phyloP scores from a whole-genome alignment of 1,140 invertebrate species.

The Macrostomum lignano region DNA sequence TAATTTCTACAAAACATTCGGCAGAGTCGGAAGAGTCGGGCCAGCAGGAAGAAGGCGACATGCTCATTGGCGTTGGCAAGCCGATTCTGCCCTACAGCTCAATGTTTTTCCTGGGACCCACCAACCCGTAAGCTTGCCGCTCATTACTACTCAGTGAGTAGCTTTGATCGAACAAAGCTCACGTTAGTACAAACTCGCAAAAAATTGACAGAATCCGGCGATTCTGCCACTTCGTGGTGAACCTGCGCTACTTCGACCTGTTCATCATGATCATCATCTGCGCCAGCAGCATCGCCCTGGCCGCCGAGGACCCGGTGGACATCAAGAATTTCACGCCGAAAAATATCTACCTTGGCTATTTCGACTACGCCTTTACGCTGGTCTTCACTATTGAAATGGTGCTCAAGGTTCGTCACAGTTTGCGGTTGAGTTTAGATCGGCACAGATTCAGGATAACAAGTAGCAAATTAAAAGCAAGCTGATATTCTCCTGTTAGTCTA shows the following conservation, averaged over 20 bases:
- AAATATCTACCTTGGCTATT: slow-evolving; percentile 74
- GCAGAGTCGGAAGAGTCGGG: too few relatives aligned
- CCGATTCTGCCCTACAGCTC: slow-evolving; percentile 99
- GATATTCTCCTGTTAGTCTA: too few relatives aligned
- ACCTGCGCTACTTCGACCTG: slow-evolving; percentile 90
- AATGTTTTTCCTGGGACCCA: slow-evolving; percentile 94
- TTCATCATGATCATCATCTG: slow-evolving; percentile 97
- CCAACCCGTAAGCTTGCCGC: slow-evolving; percentile 54
- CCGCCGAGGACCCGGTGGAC: slow-evolving; percentile 93
- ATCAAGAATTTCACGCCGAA: slow-evolving; percentile 41
- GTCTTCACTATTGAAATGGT: slow-evolving; percentile 99
- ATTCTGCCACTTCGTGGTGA: slow-evolving; percentile 65
- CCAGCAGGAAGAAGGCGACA: too few relatives aligned
- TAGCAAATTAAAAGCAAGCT: too few relatives aligned
- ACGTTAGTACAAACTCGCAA: slow-evolving; percentile 2
- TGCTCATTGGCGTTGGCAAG: slow-evolving; percentile 41
- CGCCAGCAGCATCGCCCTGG: slow-evolving; percentile 84
- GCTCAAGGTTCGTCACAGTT: slow-evolving; percentile 37
- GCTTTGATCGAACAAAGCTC: neutral
- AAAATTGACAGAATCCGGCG: slow-evolving; percentile 17
- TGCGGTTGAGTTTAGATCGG: too few relatives aligned
- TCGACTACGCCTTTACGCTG: slow-evolving; percentile 96
- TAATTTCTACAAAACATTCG: too few relatives aligned
- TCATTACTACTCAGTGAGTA: neutral
- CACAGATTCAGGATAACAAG: too few relatives aligned